These are phyloP conservation scores for Argyresthia albistria DNA, from an alignment of 2,888 invertebrate genomes.

Conservation along the genomic window DNA sequence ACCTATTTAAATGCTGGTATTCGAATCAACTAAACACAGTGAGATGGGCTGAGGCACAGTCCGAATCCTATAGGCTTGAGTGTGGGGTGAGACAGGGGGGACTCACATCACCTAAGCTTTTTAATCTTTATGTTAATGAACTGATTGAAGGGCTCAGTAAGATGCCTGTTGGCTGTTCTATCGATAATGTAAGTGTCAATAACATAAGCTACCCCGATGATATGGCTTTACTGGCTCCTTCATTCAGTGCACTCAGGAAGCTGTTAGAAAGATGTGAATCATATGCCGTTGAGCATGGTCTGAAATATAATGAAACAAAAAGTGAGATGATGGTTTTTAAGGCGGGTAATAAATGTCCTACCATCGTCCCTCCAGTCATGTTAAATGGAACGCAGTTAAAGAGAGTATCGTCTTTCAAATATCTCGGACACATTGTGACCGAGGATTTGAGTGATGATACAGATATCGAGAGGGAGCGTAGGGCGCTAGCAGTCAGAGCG, in stretches of 20 bases:
- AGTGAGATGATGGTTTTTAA: constrained; percentile 5
- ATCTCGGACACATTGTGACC: not conserved
- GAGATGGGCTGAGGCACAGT: constrained; percentile 9
- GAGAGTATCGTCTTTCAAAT: not conserved
- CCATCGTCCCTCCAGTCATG: not conserved
- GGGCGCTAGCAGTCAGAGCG: not conserved
- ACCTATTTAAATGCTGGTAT: constrained; percentile 14
- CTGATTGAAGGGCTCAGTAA: constrained; percentile 6
- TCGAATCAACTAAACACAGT: constrained; percentile 12
- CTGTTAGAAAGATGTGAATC: constrained; percentile 1
- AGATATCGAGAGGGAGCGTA: not conserved
- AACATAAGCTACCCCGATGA: constrained; percentile 8
- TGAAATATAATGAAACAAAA: constrained; percentile 1
- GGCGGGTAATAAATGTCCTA: not conserved
- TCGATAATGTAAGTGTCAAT: constrained; percentile 3
- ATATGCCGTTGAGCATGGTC: not conserved
- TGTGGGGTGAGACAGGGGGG: constrained; percentile 10
- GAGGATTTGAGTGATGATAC: not conserved
- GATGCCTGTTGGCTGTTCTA: constrained; percentile 1
- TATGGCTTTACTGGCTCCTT: constrained; percentile 5
- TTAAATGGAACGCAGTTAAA: not conserved
- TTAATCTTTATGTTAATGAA: constrained; percentile 4
- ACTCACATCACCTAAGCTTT: constrained; percentile 3
- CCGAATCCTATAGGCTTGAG: constrained; percentile 4
- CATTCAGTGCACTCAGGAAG: not conserved